phyloP scores from a whole-genome alignment of 2,113 vertebrate species.

The Dipodomys spectabilis region DNA sequence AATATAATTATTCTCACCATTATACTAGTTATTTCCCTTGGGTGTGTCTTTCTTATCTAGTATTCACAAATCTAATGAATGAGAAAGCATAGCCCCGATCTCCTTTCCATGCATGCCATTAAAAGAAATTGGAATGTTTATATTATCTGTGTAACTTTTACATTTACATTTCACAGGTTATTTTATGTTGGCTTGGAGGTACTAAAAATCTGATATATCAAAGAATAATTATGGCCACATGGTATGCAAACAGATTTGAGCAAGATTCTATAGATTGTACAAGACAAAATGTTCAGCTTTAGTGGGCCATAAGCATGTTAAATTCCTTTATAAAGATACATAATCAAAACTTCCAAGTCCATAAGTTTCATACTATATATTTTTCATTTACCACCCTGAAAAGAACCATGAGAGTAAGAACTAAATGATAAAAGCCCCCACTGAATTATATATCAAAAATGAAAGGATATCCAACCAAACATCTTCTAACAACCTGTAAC shows the following conservation, averaged over 20 bases:
- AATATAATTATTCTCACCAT: not conserved
- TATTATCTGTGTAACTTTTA: conserved; percentile 20
- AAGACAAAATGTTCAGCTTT: not conserved
- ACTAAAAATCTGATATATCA: not conserved
- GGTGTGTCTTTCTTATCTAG: conserved; percentile 31
- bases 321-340: conserved; percentile 1
- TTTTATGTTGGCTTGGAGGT: not conserved
- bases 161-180: not conserved
- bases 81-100: not conserved
- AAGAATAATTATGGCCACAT: conserved; percentile 16
- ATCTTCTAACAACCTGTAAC: not conserved
- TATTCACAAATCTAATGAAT: conserved; percentile 38
- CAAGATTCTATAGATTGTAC: not conserved
- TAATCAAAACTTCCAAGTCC: not conserved
- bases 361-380: not conserved
- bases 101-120: conserved; percentile 20
- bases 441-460: not conserved
- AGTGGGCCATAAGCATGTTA: not conserved
- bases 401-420: not conserved
- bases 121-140: conserved; percentile 37
- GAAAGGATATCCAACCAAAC: not conserved
- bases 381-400: not conserved
- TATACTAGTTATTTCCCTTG: not conserved
- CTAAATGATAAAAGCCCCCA: not conserved
- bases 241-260: not conserved